Percentiles rank a stretch among this genome's conserved stretches.
Evolutionary conservation across 2,797 vertebrate genomes (phyloP).

Genomic region (Enteromius radiatus): DNA sequence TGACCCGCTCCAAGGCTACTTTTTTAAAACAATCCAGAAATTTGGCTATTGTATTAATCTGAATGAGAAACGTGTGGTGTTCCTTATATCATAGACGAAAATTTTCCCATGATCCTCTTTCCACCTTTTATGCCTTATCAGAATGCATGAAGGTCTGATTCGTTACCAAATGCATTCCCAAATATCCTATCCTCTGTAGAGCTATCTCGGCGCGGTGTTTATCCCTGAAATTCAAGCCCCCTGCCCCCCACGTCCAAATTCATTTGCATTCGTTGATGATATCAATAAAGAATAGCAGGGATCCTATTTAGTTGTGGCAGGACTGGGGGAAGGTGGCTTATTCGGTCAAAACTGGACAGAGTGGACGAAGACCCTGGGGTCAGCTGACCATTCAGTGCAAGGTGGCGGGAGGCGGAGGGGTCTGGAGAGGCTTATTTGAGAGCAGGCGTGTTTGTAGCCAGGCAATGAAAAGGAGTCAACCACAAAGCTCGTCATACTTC

Average conservation of each 20-base stretch:
- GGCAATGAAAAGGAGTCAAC: conserved; percentile 77
- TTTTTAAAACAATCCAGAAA: conserved; percentile 77
- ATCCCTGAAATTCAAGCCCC: conserved; percentile 65
- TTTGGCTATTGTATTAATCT: conserved; percentile 73
- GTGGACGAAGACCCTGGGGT: conserved; percentile 79
- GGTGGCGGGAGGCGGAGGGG: conserved; percentile 64
- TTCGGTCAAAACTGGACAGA: conserved; percentile 79
- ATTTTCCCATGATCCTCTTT: conserved; percentile 35
- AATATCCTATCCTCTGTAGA: conserved; percentile 72
- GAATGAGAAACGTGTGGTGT: conserved; percentile 73
- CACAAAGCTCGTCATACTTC: conserved; percentile 78
- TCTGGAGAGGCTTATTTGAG: conserved; percentile 77
- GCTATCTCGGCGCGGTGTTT: conserved; percentile 74
- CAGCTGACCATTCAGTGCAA: conserved; percentile 77
- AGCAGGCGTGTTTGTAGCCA: conserved; percentile 72
- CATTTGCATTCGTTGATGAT: conserved; percentile 83
- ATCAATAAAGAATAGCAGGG: conserved; percentile 80
- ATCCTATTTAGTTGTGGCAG: conserved; percentile 68
- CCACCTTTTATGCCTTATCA: conserved; percentile 48
- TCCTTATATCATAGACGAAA: conserved; percentile 62
- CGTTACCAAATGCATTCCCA: conserved; percentile 64
- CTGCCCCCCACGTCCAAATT: conserved; percentile 68
- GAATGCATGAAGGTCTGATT: conserved; percentile 68
- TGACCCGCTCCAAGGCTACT: conserved; percentile 78
- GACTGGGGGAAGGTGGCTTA: conserved; percentile 63